These are phyloP conservation scores for Drosophila tsacasi DNA, from an alignment of 1,140 invertebrate genomes.

Conservation along the genomic window DNA sequence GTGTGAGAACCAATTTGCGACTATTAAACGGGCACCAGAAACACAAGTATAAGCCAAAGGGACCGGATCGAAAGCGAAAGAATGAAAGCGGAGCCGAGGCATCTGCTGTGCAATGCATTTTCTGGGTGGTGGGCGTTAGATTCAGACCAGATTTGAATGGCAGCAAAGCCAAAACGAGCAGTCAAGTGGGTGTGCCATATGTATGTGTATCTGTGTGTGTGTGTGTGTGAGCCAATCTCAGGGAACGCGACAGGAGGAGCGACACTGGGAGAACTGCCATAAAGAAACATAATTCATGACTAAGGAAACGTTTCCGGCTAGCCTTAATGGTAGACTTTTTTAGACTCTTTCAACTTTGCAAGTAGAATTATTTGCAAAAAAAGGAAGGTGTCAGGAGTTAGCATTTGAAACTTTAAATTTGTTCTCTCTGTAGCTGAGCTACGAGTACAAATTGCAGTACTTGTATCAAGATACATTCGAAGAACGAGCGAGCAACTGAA, in stretches of 20 bases:
- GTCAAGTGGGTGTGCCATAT: slow-evolving; percentile 58
- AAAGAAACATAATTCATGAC: background rate
- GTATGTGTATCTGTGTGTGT: slow-evolving; percentile 5
- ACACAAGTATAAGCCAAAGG: slow-evolving; percentile 47
- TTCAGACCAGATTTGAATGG: slow-evolving; percentile 54
- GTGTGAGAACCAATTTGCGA: slow-evolving; percentile 78
- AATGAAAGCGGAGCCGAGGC: slow-evolving; percentile 37
- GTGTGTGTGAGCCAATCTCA: slow-evolving; percentile 22
- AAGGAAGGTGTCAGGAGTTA: background rate
- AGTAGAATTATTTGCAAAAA: background rate
- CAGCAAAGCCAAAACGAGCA: slow-evolving; percentile 57
- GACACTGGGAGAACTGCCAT: background rate
- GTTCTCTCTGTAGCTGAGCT: slow-evolving; percentile 25
- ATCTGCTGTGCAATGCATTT: slow-evolving; percentile 46
- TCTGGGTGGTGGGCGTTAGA: slow-evolving; percentile 43
- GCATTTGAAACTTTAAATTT: background rate
- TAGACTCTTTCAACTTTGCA: background rate
- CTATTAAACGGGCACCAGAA: slow-evolving; percentile 77
- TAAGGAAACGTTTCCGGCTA: background rate
- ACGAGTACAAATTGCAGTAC: slow-evolving; percentile 77
- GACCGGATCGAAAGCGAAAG: slow-evolving; percentile 34
- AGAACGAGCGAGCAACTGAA: slow-evolving; percentile 59
- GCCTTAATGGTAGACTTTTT: too few relatives aligned
- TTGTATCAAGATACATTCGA: slow-evolving; percentile 78
- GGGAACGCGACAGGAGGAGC: slow-evolving; percentile 18